Evolutionary conservation across 1,140 invertebrate genomes (phyloP), one percentile per base, ranked within the genome.

Genomic region (Anagrus nilaparvatae): DNA sequence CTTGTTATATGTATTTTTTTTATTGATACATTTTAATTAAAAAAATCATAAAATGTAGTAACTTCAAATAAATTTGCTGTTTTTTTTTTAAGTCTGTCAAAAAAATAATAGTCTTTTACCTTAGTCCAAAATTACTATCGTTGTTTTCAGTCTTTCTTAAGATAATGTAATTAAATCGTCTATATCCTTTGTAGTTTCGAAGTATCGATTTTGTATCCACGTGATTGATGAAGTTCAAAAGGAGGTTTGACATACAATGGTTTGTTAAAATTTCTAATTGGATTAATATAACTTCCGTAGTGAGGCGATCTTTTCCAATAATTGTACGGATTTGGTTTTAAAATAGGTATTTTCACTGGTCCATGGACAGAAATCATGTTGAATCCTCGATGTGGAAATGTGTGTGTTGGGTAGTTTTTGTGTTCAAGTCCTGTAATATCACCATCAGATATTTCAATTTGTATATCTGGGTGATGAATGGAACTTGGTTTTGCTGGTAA

Each of bases 181-280:
- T 48, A 48, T 48, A 44, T 48, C 46, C 46, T 48, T 14, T 28
- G 42, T 1, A 48, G 36, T 20, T 39, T 43, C 9, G 36, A 5
- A 23, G 43, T 34, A 17, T 21, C 23, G 5, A 48, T 13, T 16
- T 28, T 19, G 36, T 40, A 48, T 24, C 46, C 42, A 31, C 43
- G n/a, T 9, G 46, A 37, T 9, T 35, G 41, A 34, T 48, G 41
- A 25, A 48, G 14, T 29, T 48, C 36, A 30, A 43, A 23, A 16
- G 25, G 14, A n/a, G n/a, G n/a, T n/a, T n/a, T n/a, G n/a, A n/a
- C n/a, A n/a, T n/a, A n/a, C n/a, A n/a, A n/a, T n/a, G n/a, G n/a
- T n/a, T n/a, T n/a, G n/a, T n/a, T n/a, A n/a, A n/a, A n/a, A n/a
- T n/a, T n/a, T n/a, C n/a, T n/a, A n/a, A n/a, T n/a, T n/a, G n/a